These are phyloP conservation scores for Eufriesea mexicana DNA, from an alignment of 1,140 invertebrate species.

Conservation along the genomic window DNA sequence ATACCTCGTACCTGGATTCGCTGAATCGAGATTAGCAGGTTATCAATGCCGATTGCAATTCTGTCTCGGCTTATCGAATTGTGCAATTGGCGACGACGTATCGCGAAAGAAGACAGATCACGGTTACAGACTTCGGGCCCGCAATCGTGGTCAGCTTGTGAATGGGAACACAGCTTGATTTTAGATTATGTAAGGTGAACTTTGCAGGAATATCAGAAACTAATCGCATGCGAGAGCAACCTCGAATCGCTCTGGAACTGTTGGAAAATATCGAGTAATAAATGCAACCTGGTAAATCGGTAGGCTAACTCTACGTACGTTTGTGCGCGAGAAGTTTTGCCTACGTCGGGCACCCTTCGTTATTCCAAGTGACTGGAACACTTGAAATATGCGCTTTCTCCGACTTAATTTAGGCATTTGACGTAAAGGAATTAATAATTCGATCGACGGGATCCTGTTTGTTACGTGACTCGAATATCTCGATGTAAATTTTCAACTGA, in stretches of 20 bases:
- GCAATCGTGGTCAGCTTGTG: slow-evolving; percentile 28
- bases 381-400: background rate
- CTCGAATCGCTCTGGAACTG: background rate
- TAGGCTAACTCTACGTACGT: background rate
- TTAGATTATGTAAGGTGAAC: slow-evolving; percentile 36
- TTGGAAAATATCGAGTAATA: slow-evolving; percentile 13
- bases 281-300: no score
- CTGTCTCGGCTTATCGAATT: slow-evolving; percentile 30
- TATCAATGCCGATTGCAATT: slow-evolving; percentile 42
- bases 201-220: slow-evolving; percentile 20
- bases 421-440: slow-evolving; percentile 1
- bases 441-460: background rate
- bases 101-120: slow-evolving; percentile 33
- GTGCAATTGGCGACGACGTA: slow-evolving; percentile 16
- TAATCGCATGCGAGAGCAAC: background rate
- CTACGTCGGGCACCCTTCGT: background rate
- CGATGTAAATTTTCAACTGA: no score
- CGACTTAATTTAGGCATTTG: background rate
- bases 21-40: background rate
- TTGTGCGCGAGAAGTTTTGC: no score
- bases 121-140: slow-evolving; percentile 24
- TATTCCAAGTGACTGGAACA: background rate
- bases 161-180: slow-evolving; percentile 28
- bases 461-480: no score
- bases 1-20: background rate